These are phyloP conservation scores for Bradypodion ventrale DNA, from an alignment of 2,797 vertebrate species.

Conservation along the genomic window DNA sequence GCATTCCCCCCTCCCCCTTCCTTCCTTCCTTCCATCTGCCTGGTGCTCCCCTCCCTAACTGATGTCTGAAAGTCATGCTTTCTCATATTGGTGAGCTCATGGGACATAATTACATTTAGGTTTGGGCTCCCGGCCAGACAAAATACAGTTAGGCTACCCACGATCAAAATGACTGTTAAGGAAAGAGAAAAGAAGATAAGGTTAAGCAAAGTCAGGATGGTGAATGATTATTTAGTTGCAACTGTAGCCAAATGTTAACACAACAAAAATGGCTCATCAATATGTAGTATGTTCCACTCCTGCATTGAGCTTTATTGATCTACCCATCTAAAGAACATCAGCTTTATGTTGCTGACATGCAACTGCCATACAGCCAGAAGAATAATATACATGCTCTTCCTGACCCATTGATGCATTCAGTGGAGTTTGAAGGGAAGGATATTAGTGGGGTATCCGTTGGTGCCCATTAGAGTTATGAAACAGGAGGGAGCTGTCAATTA, in stretches of 20 bases:
- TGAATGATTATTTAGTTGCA: not conserved
- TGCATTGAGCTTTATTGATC: not conserved
- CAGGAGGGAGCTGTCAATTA: not conserved
- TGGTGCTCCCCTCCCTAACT: not conserved
- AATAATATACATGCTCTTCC: not conserved
- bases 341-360: not conserved
- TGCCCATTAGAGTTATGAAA: not conserved
- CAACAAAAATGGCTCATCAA: not conserved
- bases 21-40: constrained; percentile 1
- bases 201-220: not conserved
- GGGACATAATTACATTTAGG: constrained; percentile 40
- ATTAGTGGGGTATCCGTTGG: not conserved
- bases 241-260: constrained; percentile 9
- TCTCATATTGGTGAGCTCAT: constrained; percentile 18
- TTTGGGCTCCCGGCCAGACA: constrained; percentile 24
- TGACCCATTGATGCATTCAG: not conserved
- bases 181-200: not conserved
- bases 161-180: constrained; percentile 12
- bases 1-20: accelerated
- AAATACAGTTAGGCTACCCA: not conserved
- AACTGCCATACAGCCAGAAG: not conserved
- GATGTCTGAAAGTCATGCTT: constrained; percentile 47
- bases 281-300: not conserved
- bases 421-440: not conserved
- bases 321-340: constrained; percentile 17